Evolutionary conservation across 2,888 invertebrate genomes (phyloP).

Genomic region (Bursaphelenchus okinawaensis): DNA sequence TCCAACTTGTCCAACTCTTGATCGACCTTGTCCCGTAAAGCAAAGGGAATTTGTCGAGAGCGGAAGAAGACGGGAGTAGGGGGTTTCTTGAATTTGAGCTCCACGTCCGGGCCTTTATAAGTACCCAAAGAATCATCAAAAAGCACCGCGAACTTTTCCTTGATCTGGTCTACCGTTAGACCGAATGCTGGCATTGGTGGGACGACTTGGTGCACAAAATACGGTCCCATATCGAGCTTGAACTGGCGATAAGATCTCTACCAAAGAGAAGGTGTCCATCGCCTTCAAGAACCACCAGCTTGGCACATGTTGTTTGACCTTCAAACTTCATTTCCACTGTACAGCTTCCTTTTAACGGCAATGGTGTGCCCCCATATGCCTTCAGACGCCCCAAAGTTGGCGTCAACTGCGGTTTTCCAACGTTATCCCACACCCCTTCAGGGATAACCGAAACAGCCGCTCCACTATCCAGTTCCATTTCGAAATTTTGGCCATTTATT

Average conservation of each 20-base stretch:
- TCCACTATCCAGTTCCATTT: no score
- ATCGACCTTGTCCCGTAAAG: constrained; percentile 18
- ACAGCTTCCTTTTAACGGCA: neutral
- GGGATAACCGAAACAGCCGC: neutral
- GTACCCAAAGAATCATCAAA: constrained; percentile 13
- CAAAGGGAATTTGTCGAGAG: constrained; percentile 30
- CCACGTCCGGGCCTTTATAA: constrained; percentile 21
- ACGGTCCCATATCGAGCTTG: no score
- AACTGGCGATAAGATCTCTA: no score
- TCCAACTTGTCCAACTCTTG: constrained; percentile 31
- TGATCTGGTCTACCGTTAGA: neutral
- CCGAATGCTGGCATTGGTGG: neutral
- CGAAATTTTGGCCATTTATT: no score
- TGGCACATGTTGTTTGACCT: neutral
- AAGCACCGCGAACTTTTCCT: constrained; percentile 7
- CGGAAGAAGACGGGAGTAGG: constrained; percentile 25
- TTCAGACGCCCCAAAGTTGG: neutral
- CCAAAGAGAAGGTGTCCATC: neutral
- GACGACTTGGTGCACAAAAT: neutral
- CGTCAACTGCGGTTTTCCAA: no score
- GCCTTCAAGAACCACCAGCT: neutral
- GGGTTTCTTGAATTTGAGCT: constrained; percentile 23
- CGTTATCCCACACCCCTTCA: no score
- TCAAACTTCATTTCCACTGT: neutral
- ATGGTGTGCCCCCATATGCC: neutral